Conservation (phyloP, 2,113 vertebrate genomes). For the Paracanthobrama guichenoti region DNA sequence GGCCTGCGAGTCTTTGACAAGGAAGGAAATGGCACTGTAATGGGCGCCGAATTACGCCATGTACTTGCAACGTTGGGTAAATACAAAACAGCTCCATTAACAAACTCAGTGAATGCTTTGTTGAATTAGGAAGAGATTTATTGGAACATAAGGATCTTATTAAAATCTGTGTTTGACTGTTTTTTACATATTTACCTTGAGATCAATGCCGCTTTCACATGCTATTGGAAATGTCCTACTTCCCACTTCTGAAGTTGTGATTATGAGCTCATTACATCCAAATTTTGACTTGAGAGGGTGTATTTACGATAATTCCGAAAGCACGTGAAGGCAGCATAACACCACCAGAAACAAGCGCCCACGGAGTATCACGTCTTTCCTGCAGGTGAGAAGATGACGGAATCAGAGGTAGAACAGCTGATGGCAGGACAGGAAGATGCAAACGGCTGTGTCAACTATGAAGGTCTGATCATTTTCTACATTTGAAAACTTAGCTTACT, state of each 20-base stretch:
- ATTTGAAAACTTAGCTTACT: background rate
- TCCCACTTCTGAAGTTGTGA: too few species aligned
- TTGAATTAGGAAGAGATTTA: background rate
- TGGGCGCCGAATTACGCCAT: conserved; percentile 61
- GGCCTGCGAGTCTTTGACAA: conserved; percentile 64
- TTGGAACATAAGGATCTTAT: background rate
- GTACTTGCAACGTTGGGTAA: conserved; percentile 59
- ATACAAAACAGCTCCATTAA: background rate
- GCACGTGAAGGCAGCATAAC: too few species aligned
- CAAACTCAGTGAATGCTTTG: background rate
- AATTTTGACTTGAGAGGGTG: too few species aligned
- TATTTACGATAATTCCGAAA: too few species aligned
- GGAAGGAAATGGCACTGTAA: conserved; percentile 60
- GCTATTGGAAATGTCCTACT: too few species aligned
- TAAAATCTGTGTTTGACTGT: background rate
- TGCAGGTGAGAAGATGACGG: conserved; percentile 67
- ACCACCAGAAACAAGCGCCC: background rate
- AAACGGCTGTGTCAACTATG: conserved; percentile 70
- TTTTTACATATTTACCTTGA: conserved; percentile 11
- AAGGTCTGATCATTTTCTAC: conserved; percentile 54
- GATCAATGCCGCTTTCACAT: background rate
- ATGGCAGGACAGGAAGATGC: conserved; percentile 68
- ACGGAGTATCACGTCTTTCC: background rate
- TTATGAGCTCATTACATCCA: too few species aligned
- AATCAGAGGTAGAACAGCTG: conserved; percentile 66